A percentile compares a stretch with the other conserved stretches of the same genome.
phyloP scores from a whole-genome alignment of 2,888 invertebrate species.

The Auanema freiburgensis region DNA sequence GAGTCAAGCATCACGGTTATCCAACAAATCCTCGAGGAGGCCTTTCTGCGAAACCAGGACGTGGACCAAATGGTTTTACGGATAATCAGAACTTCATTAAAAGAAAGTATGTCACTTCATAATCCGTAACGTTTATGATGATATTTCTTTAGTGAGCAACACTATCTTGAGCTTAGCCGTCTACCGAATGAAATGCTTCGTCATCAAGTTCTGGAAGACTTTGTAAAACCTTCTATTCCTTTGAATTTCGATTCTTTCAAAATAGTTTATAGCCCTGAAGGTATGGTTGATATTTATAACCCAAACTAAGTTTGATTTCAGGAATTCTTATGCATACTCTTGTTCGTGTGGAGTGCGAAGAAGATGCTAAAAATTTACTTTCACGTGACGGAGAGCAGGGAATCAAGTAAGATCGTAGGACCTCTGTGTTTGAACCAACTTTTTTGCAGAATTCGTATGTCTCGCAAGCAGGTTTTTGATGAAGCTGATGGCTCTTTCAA shows the following conservation, averaged over 20 bases:
- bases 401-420: conserved; percentile 30
- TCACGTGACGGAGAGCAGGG: conserved; percentile 48
- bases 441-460: conserved; percentile 37
- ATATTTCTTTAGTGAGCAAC: too few species aligned
- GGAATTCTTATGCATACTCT: conserved; percentile 43
- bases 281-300: conserved; percentile 15
- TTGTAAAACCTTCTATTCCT: conserved; percentile 42
- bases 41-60: too few species aligned
- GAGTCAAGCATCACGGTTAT: too few species aligned
- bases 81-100: too few species aligned
- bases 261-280: conserved; percentile 40
- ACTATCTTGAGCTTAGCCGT: conserved; percentile 46
- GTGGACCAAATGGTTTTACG: too few species aligned
- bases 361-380: conserved; percentile 41
- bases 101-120: too few species aligned
- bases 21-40: too few species aligned
- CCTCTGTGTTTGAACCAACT: background rate
- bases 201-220: conserved; percentile 40
- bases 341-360: conserved; percentile 38
- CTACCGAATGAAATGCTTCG: conserved; percentile 46
- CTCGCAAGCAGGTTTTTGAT: conserved; percentile 37
- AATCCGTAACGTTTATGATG: too few species aligned
- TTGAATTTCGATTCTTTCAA: conserved; percentile 47
- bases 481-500: conserved; percentile 31
- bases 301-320: conserved; percentile 10